A percentile compares a stretch with the other conserved stretches of the same genome.
These are phyloP conservation scores for Mesoligia furuncula DNA, from an alignment of 2,888 invertebrate species.

Conservation along the genomic window DNA sequence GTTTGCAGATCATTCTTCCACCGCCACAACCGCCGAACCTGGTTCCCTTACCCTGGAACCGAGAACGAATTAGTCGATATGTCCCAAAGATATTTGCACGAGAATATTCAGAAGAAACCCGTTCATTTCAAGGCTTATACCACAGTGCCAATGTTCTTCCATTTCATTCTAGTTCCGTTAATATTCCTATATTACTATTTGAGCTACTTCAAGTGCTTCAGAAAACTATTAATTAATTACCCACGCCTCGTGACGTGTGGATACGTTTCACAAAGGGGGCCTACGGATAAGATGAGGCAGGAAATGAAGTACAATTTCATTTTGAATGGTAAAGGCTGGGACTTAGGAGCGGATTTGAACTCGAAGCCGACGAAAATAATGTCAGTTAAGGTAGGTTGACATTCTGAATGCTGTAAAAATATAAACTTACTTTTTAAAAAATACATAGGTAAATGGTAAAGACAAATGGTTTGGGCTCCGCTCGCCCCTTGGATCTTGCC, in stretches of 20 bases:
- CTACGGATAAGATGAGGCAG: constrained; percentile 71
- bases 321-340: constrained; percentile 75
- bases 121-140: constrained; percentile 74
- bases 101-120: constrained; percentile 70
- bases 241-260: constrained; percentile 76
- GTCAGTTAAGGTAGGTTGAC: constrained; percentile 70
- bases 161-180: constrained; percentile 71
- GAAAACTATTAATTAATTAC: constrained; percentile 72
- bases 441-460: background rate
- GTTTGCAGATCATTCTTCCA: constrained; percentile 77
- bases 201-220: constrained; percentile 74
- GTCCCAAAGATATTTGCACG: constrained; percentile 74
- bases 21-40: constrained; percentile 68
- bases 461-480: too few species aligned
- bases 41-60: constrained; percentile 79
- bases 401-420: background rate
- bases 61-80: constrained; percentile 73
- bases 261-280: constrained; percentile 76
- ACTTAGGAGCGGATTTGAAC: constrained; percentile 60
- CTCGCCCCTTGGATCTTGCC: too few species aligned
- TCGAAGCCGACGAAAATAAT: constrained; percentile 63
- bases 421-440: background rate
- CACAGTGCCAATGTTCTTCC: constrained; percentile 72
- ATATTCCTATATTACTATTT: constrained; percentile 74
- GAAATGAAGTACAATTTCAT: constrained; percentile 72